Percentiles rank a stretch among this genome's conserved stretches.
Conservation (phyloP, 2,113 vertebrate species). For the chimpanzee (Pan troglodytes) region NHGRI_mPanTro3-v2.1_pri NC_072417.2:88689501-88690000, state of each 20-base stretch:
- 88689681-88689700: not conserved
- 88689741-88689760: too few relatives aligned
- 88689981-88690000: too few relatives aligned
- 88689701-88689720: accelerated
- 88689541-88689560: not conserved
- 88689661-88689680: not conserved
- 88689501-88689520: not conserved
- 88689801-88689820: not conserved
- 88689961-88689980: too few relatives aligned
- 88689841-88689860: not conserved
- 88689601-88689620: not conserved
- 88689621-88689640: not conserved
- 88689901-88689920: too few relatives aligned
- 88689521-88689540: not conserved
- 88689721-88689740: not conserved
- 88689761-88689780: not conserved
- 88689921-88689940: too few relatives aligned
- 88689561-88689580: not conserved
- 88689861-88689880: not conserved
- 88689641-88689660: not conserved
- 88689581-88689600: not conserved
- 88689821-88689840: not conserved
- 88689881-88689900: not conserved
- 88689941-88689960: too few relatives aligned
- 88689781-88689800: not conserved